Evolutionary conservation across 92 coral and sea anemone species (phyloP).

Genomic region (Epizoanthus fatuus): DNA sequence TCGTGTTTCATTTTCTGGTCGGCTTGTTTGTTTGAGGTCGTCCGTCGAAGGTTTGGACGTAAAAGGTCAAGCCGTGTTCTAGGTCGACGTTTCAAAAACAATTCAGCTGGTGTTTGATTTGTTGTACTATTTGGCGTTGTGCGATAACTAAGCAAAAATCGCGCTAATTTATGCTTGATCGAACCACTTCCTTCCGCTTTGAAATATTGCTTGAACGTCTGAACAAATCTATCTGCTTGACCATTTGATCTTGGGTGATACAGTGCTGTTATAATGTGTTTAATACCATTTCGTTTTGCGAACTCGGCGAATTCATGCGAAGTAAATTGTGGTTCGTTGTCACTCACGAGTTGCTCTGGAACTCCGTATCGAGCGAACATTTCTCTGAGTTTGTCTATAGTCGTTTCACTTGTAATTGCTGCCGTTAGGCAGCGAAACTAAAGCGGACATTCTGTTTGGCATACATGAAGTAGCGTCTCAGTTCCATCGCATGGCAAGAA

Average conservation of each 20-base stretch:
- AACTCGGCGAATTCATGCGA: constrained; percentile 6
- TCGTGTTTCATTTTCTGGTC: constrained; percentile 52
- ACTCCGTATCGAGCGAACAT: constrained; percentile 44
- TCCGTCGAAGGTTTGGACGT: constrained; percentile 34
- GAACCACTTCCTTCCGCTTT: background rate
- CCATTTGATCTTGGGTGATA: constrained; percentile 59
- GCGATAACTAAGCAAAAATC: background rate
- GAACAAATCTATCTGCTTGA: constrained; percentile 60
- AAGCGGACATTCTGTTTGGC: too few species aligned
- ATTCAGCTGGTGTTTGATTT: constrained; percentile 40
- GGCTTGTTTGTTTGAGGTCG: constrained; percentile 23
- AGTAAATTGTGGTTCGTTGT: constrained; percentile 35
- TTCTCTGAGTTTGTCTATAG: constrained; percentile 44
- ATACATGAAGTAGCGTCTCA: too few species aligned
- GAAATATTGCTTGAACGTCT: constrained; percentile 4
- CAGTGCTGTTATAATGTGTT: background rate
- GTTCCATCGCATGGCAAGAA: too few species aligned
- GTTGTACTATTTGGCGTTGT: too few species aligned
- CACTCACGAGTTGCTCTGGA: constrained; percentile 32
- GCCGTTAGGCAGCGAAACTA: too few species aligned
- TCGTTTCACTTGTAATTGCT: constrained; percentile 14
- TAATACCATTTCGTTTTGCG: background rate
- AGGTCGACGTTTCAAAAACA: constrained; percentile 43
- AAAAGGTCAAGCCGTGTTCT: constrained; percentile 45
- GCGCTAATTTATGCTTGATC: background rate